Percentiles rank a stretch among this genome's conserved stretches.
These are phyloP conservation scores for Metallyticus violacea DNA, from an alignment of 2,888 invertebrate genomes.

Conservation along the genomic window DNA sequence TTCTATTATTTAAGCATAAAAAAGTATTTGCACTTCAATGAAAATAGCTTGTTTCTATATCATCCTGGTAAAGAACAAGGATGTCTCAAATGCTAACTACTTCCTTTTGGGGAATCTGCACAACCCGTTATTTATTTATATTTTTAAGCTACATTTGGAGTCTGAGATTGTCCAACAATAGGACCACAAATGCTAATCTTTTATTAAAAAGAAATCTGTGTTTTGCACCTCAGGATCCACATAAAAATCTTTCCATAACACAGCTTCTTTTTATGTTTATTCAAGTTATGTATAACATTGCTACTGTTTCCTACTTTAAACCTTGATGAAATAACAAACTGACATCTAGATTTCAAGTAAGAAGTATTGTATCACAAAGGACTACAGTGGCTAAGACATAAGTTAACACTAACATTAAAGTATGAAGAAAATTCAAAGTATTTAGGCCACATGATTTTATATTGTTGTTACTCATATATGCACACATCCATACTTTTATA, in stretches of 20 bases:
- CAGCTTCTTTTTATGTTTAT: neutral
- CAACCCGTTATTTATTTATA: no score
- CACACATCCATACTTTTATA: neutral
- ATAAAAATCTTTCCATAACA: neutral
- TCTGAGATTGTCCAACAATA: neutral
- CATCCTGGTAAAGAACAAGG: neutral
- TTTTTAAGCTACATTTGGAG: neutral
- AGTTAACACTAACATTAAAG: constrained; percentile 20
- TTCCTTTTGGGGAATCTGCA: neutral
- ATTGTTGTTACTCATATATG: neutral
- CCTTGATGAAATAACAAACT: constrained; percentile 14
- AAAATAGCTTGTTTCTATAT: neutral
- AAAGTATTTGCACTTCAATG: neutral
- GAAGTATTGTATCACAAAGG: constrained; percentile 18
- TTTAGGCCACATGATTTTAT: constrained; percentile 31
- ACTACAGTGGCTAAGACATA: constrained; percentile 21
- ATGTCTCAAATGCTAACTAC: neutral
- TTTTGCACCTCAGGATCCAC: neutral
- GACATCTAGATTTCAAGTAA: constrained; percentile 20
- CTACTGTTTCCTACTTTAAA: neutral
- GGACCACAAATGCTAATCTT: neutral
- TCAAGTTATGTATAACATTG: neutral
- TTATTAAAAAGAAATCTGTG: neutral
- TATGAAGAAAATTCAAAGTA: constrained; percentile 28
- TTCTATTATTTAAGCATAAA: neutral